Base-by-base conservation (phyloP, 1,140 invertebrate species). In the Zaprionus ornatus region DNA sequence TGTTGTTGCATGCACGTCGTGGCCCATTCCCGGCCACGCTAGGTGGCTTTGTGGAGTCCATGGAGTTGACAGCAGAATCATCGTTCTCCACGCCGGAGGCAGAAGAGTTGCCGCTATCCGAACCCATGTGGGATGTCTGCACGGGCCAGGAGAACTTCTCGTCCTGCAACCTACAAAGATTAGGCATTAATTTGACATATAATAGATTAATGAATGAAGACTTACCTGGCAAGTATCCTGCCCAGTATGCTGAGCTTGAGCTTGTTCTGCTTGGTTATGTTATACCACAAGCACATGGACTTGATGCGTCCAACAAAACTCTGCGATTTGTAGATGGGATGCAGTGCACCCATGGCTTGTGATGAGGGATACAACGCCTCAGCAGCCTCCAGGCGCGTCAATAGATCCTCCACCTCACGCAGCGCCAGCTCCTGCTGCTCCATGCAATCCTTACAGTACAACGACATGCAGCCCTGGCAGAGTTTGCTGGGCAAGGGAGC, bases 281-380 rank as follows among this genome's bases (percentile, higher is more conserved):
- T 99, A 86, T 97, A 97, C 97, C 97, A 99, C 4, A 98, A 93
- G 90, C 96, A 97, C 94, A 99, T 95, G 5, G 97, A 96, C 93
- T 95, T 96, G 6, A 97, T 94, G 79, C 95, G 93, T 1, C 93
- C 94, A 12, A 94, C 94, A 91, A 97, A 97, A 63, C 95, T 93
- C 23, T 93, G 82, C 73, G 94, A 95, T 70, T 94, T 95, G 82
- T 96, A 97, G 5, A 96, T 92, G 2, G 96, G 95, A 94, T 96
- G 96, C 63, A 96, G 94, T 9, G 93, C 88, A 1, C 94, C 95
- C 92, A 98, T 96, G 23, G 96, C 96, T 75, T 95, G 95, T n/a
- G 95, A 95, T 1, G 97, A 98, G 1, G 97, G 97, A 93, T 97
- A 99, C 1, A 98, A 94, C 2, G 95, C 94, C 82, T 97, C 96